A percentile compares a stretch with the other conserved stretches of the same genome.
These are phyloP conservation scores for Pseudolaguvia tuberculata DNA, from an alignment of 2,113 vertebrate genomes.

Conservation along the genomic window DNA sequence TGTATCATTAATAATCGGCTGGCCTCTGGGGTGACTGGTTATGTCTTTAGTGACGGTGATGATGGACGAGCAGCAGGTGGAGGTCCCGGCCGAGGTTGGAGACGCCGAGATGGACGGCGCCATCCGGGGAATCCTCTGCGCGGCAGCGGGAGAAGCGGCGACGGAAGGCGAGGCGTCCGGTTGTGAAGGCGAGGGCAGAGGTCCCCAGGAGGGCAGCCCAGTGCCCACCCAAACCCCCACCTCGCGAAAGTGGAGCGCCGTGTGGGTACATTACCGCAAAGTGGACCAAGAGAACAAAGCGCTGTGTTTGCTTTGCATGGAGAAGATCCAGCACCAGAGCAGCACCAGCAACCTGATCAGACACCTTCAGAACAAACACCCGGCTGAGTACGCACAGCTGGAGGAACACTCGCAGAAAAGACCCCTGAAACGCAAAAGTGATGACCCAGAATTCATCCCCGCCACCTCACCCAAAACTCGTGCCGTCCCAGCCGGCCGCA, in stretches of 20 bases:
- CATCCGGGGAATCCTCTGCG: slow-evolving; percentile 38
- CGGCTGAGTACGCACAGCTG: slow-evolving; percentile 46
- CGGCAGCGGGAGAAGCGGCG: slow-evolving; percentile 35
- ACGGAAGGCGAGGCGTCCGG: slow-evolving; percentile 28
- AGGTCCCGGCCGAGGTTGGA: slow-evolving; percentile 39
- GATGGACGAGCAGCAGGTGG: slow-evolving; percentile 47
- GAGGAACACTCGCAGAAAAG: slow-evolving; percentile 26
- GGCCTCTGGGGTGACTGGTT: not conserved
- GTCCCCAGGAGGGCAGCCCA: slow-evolving; percentile 4
- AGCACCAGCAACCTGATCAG: slow-evolving; percentile 62
- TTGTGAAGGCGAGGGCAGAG: slow-evolving; percentile 17
- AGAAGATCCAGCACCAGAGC: slow-evolving; percentile 58
- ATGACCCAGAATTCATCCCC: slow-evolving; percentile 15
- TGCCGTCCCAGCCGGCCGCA: slow-evolving; percentile 2
- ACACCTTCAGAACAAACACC: slow-evolving; percentile 64
- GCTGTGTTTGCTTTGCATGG: slow-evolving; percentile 60
- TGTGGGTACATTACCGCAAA: slow-evolving; percentile 61
- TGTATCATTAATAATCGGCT: too few species aligned
- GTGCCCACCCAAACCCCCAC: not conserved
- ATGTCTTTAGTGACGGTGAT: slow-evolving; percentile 48
- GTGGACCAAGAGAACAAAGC: slow-evolving; percentile 53
- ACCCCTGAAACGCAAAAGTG: slow-evolving; percentile 31
- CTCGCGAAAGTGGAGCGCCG: slow-evolving; percentile 51
- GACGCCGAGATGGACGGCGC: slow-evolving; percentile 37
- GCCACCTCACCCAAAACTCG: slow-evolving; percentile 24